These are phyloP conservation scores for Danaus chrysippus DNA, from an alignment of 2,888 invertebrate genomes.

Conservation along the genomic window DNA sequence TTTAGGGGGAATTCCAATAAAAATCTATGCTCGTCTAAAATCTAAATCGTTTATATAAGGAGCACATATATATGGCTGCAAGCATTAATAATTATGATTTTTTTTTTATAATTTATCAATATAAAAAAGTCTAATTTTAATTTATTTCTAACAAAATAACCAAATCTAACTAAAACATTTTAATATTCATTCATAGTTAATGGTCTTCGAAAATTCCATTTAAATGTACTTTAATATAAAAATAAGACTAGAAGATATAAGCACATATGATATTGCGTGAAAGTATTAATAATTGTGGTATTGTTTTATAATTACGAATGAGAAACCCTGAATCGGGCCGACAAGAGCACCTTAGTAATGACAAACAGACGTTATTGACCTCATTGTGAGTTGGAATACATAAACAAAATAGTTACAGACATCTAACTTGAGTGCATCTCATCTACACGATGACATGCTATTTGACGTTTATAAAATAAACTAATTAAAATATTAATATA, in stretches of 20 bases:
- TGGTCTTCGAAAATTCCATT: no score
- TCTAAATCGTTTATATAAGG: no score
- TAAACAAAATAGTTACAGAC: conserved; percentile 50
- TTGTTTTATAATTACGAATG: conserved; percentile 13
- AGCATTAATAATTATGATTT: no score
- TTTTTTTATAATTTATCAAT: no score
- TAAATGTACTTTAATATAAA: no score
- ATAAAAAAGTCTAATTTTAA: no score
- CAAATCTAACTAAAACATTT: no score
- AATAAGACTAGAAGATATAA: background rate
- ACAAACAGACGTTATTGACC: conserved; percentile 64
- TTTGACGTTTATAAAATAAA: conserved; percentile 22
- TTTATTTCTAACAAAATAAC: no score
- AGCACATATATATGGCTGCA: no score
- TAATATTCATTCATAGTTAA: no score
- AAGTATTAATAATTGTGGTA: background rate
- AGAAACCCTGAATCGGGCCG: conserved; percentile 49
- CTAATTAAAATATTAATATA: conserved; percentile 6
- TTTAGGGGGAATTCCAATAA: no score
- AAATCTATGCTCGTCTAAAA: no score
- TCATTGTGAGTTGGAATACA: conserved; percentile 50
- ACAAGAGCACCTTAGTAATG: conserved; percentile 43
- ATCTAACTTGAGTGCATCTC: conserved; percentile 36
- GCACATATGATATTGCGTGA: conserved; percentile 8
- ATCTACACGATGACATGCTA: conserved; percentile 23